Base-by-base conservation (phyloP, 2,888 invertebrate genomes). In the Drosophila antonietae region DNA sequence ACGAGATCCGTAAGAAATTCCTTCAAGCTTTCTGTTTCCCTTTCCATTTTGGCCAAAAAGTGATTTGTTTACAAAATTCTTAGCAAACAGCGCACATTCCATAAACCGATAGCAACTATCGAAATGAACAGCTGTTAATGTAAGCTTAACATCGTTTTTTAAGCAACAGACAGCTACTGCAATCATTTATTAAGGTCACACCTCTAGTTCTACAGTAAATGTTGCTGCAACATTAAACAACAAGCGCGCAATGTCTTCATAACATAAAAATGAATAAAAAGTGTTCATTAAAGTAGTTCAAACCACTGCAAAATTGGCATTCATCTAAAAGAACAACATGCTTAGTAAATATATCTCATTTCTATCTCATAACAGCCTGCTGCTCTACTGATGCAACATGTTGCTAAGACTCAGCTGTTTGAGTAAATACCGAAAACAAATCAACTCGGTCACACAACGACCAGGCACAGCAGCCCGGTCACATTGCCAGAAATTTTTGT, bases 1-100 rank as follows among this genome's bases (percentile, higher is more conserved):
- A 93, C 90, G 37, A 92, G 71, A 43, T 91, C 88, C 1, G 89
- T 89, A 1, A 92, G 66, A 20, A 83, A 81, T 37, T 92, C 92
- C 56, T 88, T 83, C 0, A 92, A 56, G 0, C 62, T 41, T 15
- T 67, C 81, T n/a, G 68, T 80, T 12, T 63, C 57, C 41, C 69
- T 37, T 10, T 73, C 72, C 56, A 64, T 44, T 2, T 33, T 57
- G 8, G 0, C 4, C 14, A 52, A 52, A 52, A 52, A 20, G 23
- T 37, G 15, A 23, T 39, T 35, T 69, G 53, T 55, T 55, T 57
- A 23, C 53, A 41, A 41, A 43, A 12, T 9, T 43, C 14, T 18
- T 20, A 41, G 8, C 15, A 20, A 35, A 3, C 1, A 20, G 55
- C 55, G 55, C 55, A 55, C 41, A 39, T 55, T 41, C 3, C 1